Conservation (phyloP, 2,113 vertebrate species). For the Hyperopisus bebe region DNA sequence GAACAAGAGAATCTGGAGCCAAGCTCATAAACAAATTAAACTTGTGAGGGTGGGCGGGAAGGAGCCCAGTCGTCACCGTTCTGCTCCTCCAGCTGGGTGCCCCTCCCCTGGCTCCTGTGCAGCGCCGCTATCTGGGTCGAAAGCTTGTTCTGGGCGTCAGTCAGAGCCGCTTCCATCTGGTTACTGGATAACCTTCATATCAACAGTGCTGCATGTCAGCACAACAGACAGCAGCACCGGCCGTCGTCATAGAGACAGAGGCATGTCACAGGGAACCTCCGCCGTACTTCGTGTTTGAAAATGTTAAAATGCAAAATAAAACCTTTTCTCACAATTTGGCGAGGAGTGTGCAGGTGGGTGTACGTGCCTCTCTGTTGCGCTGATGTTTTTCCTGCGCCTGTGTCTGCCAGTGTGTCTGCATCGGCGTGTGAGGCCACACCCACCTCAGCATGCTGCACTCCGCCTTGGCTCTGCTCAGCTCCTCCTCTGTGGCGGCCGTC, state of each 20-base stretch:
- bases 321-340: neutral
- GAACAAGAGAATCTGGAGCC: neutral
- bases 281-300: neutral
- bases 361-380: neutral
- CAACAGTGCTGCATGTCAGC: neutral
- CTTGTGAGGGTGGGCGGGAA: neutral
- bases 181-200: slow-evolving; percentile 58
- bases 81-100: slow-evolving; percentile 63
- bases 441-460: slow-evolving; percentile 64
- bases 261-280: neutral
- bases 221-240: neutral
- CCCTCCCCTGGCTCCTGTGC: slow-evolving; percentile 64
- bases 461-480: slow-evolving; percentile 58
- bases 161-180: slow-evolving; percentile 61
- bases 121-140: slow-evolving; percentile 63
- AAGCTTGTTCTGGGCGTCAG: slow-evolving; percentile 59
- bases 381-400: neutral
- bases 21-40: neutral
- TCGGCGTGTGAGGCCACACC: neutral
- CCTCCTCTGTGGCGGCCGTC: slow-evolving; percentile 54
- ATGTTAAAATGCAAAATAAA: neutral
- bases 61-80: slow-evolving; percentile 47
- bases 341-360: neutral
- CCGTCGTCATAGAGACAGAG: neutral
- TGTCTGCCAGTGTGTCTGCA: neutral